phyloP scores from a whole-genome alignment of 2,113 vertebrate species.

The Caretta caretta region DNA sequence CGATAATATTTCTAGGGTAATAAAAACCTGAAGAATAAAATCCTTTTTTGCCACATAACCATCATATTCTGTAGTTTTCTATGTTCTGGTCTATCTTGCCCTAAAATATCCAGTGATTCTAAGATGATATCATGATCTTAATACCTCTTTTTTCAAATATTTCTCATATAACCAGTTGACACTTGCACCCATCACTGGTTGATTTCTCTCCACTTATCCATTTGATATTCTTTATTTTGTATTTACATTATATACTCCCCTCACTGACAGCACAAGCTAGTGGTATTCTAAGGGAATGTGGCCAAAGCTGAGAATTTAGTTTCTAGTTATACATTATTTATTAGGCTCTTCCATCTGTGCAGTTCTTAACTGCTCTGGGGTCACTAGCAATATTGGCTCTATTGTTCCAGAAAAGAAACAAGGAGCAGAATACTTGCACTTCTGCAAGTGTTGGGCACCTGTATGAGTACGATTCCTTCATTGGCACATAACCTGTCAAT shows the following conservation, averaged over 20 bases:
- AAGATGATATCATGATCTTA: not conserved
- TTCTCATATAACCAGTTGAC: not conserved
- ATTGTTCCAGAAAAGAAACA: not conserved
- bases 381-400: not conserved
- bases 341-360: not conserved
- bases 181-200: not conserved
- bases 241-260: not conserved
- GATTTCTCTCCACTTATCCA: not conserved
- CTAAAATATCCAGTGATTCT: not conserved
- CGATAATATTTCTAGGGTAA: not conserved
- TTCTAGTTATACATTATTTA: constrained; percentile 20
- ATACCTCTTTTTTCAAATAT: not conserved
- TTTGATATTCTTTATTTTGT: not conserved
- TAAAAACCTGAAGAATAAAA: not conserved
- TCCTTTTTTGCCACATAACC: not conserved
- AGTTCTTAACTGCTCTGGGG: not conserved
- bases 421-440: constrained; percentile 1
- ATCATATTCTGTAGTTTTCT: not conserved
- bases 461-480: not conserved
- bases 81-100: not conserved
- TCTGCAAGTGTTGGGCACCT: not conserved
- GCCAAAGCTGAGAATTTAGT: not conserved
- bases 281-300: not conserved
- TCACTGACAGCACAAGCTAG: not conserved
- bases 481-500: not conserved